Conservation (phyloP, 92 coral and sea anemone species). For the Heliopora coerulea region DNA sequence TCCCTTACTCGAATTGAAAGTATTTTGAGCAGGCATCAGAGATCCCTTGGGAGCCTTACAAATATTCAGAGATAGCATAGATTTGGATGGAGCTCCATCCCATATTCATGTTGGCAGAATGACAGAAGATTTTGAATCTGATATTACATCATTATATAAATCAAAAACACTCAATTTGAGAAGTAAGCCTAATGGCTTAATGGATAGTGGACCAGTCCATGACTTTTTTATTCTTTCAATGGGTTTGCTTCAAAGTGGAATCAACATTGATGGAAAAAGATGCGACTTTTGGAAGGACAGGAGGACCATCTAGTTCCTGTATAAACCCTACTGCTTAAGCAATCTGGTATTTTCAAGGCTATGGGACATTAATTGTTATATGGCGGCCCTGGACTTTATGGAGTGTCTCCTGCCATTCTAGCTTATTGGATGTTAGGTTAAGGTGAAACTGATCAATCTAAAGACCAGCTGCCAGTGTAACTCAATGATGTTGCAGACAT, state of each 20-base stretch:
- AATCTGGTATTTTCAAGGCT: background rate
- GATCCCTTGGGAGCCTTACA: slow-evolving; percentile 22
- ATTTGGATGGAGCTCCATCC: slow-evolving; percentile 2
- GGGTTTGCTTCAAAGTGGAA: slow-evolving; percentile 7
- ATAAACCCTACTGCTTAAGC: slow-evolving; percentile 4
- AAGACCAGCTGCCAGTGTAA: background rate
- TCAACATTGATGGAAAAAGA: slow-evolving; percentile 2
- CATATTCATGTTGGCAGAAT: slow-evolving; percentile 14
- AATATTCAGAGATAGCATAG: slow-evolving; percentile 15
- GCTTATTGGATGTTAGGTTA: slow-evolving; percentile 6
- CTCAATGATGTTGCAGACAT: slow-evolving; percentile 18
- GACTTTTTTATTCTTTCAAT: slow-evolving; percentile 26
- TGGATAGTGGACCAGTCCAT: slow-evolving; percentile 15
- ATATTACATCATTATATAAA: slow-evolving; percentile 13
- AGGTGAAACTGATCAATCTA: background rate
- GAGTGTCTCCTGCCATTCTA: slow-evolving; percentile 16
- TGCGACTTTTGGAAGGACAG: slow-evolving; percentile 10
- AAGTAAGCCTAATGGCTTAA: slow-evolving; percentile 14
- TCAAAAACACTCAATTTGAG: background rate
- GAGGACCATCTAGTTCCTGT: slow-evolving; percentile 16
- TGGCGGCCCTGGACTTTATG: slow-evolving; percentile 25
- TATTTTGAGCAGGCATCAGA: background rate
- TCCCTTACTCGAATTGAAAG: too few species aligned
- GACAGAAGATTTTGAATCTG: slow-evolving; percentile 14
- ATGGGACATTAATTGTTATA: slow-evolving; percentile 12